phyloP scores from a whole-genome alignment of 37 sponge, comb jelly and placozoan species.

The Hexactinellida sp. region DNA sequence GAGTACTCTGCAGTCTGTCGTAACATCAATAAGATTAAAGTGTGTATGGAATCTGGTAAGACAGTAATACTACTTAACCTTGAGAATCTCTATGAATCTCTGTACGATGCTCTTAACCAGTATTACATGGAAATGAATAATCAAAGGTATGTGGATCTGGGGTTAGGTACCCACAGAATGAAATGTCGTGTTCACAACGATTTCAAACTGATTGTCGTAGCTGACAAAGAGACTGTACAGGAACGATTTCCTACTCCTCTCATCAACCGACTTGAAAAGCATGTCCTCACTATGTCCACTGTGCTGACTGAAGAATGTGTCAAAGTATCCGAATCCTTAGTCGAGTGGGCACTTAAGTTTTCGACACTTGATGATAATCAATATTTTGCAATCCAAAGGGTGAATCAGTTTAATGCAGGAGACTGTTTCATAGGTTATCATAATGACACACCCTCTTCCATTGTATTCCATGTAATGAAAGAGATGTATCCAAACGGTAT shows the following conservation, averaged over 20 bases:
- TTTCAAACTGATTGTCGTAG: constrained; percentile 70
- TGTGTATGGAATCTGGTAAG: constrained; percentile 82
- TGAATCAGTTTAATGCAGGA: constrained; percentile 20
- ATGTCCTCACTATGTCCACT: constrained; percentile 60
- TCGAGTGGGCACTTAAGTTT: neutral
- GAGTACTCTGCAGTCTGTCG: constrained; percentile 91
- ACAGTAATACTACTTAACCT: constrained; percentile 81
- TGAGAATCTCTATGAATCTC: constrained; percentile 84
- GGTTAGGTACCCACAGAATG: constrained; percentile 69
- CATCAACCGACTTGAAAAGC: constrained; percentile 88
- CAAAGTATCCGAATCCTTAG: neutral
- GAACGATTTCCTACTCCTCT: constrained; percentile 81
- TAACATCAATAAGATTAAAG: constrained; percentile 83
- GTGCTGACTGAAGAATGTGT: constrained; percentile 21
- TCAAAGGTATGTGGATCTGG: constrained; percentile 75
- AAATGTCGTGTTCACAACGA: constrained; percentile 65
- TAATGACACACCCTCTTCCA: constrained; percentile 65
- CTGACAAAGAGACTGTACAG: constrained; percentile 65
- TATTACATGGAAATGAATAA: constrained; percentile 48
- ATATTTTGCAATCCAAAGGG: neutral
- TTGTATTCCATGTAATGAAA: constrained; percentile 63
- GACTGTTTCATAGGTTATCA: constrained; percentile 86
- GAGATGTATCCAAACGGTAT: neutral
- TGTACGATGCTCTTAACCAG: constrained; percentile 89
- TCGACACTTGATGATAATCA: neutral